These are phyloP conservation scores for Theristicus caerulescens DNA, from an alignment of 2,113 vertebrate species.

Conservation along the genomic window DNA sequence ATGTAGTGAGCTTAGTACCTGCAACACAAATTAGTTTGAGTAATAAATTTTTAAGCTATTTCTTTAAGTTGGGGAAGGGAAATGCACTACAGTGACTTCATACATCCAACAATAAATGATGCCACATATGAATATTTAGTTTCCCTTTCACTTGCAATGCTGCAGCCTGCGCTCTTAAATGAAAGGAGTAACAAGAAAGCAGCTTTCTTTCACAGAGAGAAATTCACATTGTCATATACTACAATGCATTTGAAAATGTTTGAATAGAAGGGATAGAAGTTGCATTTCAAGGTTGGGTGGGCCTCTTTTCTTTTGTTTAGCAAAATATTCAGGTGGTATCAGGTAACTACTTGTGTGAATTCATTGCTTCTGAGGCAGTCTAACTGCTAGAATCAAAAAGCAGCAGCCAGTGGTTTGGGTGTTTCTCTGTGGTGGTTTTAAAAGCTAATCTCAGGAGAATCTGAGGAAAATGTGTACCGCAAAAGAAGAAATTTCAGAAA, in stretches of 20 bases:
- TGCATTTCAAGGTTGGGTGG: not conserved
- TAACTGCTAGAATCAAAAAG: not conserved
- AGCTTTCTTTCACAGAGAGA: not conserved
- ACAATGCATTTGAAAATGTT: not conserved
- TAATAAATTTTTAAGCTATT: not conserved
- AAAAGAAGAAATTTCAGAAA: not conserved
- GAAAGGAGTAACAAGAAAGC: not conserved
- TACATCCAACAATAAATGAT: not conserved
- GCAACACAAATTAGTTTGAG: not conserved
- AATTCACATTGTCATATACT: not conserved
- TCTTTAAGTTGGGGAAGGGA: not conserved
- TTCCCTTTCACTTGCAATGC: conserved; percentile 2
- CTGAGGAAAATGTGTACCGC: not conserved
- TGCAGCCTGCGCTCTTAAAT: not conserved
- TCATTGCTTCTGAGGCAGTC: not conserved
- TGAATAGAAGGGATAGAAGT: not conserved
- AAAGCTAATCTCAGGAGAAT: not conserved
- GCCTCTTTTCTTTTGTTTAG: not conserved
- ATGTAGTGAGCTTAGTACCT: not conserved
- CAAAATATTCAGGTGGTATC: not conserved
- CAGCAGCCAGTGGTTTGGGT: not conserved
- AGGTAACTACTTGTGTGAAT: not conserved
- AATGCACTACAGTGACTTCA: conserved; percentile 17
- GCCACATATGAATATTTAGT: not conserved
- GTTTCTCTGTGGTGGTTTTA: not conserved